Base-by-base conservation (phyloP, 2,888 invertebrate species). In the Machimus atricapillus region DNA sequence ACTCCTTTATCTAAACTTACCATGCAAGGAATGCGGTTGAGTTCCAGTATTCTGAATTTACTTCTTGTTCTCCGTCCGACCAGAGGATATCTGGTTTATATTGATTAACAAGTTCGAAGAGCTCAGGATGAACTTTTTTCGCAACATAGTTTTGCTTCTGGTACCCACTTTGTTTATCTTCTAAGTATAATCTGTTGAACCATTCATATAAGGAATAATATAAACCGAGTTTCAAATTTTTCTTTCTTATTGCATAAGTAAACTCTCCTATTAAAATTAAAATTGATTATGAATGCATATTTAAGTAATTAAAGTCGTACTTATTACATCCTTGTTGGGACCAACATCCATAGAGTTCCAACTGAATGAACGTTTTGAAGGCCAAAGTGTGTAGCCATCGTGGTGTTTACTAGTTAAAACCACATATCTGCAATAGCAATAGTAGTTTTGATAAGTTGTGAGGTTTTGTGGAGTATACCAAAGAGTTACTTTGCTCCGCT, bases 41-140 rank as follows among this genome's bases (percentile, higher is more conserved):
- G 89, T 95, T 95, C 97, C 97, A 98, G 90, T 98, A 98, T 0
- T 93, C 93, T 88, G 96, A 96, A 0, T 94, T 92, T 0, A 97
- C 96, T 91, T 98, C 98, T 98, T 98, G 98, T 90, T 98, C 98
- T 0, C 98, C 98, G 92, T 98, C 98, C 0, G 97, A 96, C 98
- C 98, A 98, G n/a, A 98, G 91, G 0, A 98, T 93, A 40, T 97
- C 96, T 0, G 96, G 96, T 87, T 94, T 91, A 90, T 96, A 96
- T 87, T 93, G 93, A 87, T 94, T 91, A 34, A 97, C 94, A 79
- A 97, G 90, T 91, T 98, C 98, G 88, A 94, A 94, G 90, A 98
- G 93, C 92, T 98, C 98, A 0, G 97, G 97, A 89, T 95, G 93
- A n/a, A 96, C 93, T 92, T 97, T 97, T 3, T 94, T 93, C 7